phyloP scores from a whole-genome alignment of 1,140 invertebrate species.

The Brevipalpus yothersi region DNA sequence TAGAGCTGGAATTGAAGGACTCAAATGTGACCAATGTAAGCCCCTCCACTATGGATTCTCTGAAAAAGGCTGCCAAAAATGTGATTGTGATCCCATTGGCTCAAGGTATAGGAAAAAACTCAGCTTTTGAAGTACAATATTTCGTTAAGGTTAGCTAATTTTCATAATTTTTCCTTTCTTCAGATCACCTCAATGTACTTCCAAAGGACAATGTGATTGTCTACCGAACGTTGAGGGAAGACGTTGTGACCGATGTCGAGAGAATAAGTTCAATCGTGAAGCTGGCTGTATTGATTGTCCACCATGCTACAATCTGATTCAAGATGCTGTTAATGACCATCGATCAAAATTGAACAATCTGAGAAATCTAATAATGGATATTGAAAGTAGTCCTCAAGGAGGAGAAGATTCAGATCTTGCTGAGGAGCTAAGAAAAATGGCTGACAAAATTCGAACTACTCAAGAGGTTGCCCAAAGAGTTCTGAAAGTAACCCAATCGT shows the following conservation, averaged over 20 bases:
- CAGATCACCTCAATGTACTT: slow-evolving; percentile 30
- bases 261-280: slow-evolving; percentile 65
- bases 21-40: slow-evolving; percentile 56
- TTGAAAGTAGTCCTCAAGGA: slow-evolving; percentile 42
- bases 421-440: slow-evolving; percentile 39
- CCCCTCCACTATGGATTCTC: slow-evolving; percentile 73
- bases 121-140: too few species aligned
- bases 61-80: slow-evolving; percentile 48
- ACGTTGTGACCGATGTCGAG: slow-evolving; percentile 71
- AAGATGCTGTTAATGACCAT: slow-evolving; percentile 58
- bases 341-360: slow-evolving; percentile 44
- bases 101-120: slow-evolving; percentile 21
- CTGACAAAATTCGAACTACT: slow-evolving; percentile 38
- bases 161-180: too few species aligned
- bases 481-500: slow-evolving; percentile 26
- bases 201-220: slow-evolving; percentile 58
- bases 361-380: slow-evolving; percentile 37
- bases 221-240: slow-evolving; percentile 54
- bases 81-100: slow-evolving; percentile 67
- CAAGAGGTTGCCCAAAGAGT: slow-evolving; percentile 37
- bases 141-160: too few species aligned
- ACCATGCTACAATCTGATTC: slow-evolving; percentile 73
- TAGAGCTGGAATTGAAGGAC: slow-evolving; percentile 53
- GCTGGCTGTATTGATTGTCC: slow-evolving; percentile 63
- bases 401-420: slow-evolving; percentile 63